Conservation (phyloP, 2,888 invertebrate genomes). For the Xylophagus ater region DNA sequence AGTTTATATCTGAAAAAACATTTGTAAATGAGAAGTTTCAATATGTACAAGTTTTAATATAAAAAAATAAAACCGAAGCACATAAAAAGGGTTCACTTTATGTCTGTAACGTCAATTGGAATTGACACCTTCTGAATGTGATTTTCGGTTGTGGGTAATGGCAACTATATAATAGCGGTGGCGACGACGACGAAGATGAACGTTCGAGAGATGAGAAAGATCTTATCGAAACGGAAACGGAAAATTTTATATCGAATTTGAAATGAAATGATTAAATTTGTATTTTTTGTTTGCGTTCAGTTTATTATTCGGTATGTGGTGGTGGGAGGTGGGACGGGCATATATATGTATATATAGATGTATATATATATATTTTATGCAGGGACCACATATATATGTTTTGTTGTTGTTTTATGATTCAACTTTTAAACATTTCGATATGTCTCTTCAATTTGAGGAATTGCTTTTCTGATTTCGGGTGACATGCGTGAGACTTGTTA, state of each 20-base stretch:
- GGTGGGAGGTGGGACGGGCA: no score
- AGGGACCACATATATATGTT: no score
- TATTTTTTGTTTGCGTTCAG: slow-evolving; percentile 4
- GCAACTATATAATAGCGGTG: background rate
- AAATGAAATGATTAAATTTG: slow-evolving; percentile 3
- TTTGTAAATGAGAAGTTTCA: background rate
- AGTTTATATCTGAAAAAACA: no score
- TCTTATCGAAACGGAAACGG: background rate
- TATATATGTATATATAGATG: no score
- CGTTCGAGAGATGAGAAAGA: background rate
- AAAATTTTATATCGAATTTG: no score
- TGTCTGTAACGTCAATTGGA: slow-evolving; percentile 18
- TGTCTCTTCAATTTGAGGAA: slow-evolving; percentile 15
- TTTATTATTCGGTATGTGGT: no score
- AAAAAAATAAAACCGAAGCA: background rate
- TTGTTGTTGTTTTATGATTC: no score
- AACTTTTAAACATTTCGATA: no score
- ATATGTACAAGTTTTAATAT: background rate
- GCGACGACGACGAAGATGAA: background rate
- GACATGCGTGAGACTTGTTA: slow-evolving; percentile 17
- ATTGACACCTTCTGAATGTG: slow-evolving; percentile 17
- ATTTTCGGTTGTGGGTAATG: background rate
- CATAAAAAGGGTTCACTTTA: slow-evolving; percentile 11
- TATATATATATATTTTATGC: no score
- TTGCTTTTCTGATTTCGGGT: slow-evolving; percentile 15